Conservation (phyloP, 2,797 vertebrate species). For the Steatocranus sp. region DNA sequence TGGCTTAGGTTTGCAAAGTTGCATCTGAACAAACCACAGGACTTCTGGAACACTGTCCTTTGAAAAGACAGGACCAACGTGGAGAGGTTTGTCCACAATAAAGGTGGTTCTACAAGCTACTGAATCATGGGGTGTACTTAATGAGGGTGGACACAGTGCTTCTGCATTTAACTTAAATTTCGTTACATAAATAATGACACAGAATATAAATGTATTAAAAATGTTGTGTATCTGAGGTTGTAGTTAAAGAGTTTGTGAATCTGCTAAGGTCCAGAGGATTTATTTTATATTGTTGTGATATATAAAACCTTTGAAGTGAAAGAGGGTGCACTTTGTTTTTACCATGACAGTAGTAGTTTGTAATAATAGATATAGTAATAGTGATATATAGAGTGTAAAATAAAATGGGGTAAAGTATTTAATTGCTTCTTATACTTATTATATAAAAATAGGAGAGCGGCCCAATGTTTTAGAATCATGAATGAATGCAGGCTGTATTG, state of each 20-base stretch:
- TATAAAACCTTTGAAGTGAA: neutral
- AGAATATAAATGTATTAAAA: neutral
- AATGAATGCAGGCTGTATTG: rapidly evolving
- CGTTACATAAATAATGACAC: rapidly evolving
- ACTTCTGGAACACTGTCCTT: neutral
- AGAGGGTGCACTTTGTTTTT: neutral
- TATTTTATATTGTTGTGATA: neutral
- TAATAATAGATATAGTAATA: neutral
- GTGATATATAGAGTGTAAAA: neutral
- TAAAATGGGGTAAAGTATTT: neutral
- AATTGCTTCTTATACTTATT: neutral
- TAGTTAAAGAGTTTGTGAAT: neutral
- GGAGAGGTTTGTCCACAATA: neutral
- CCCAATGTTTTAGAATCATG: neutral
- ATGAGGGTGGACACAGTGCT: neutral
- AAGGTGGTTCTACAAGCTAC: neutral
- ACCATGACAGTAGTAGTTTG: neutral
- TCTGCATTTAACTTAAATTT: neutral
- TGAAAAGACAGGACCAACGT: neutral
- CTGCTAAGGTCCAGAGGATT: neutral
- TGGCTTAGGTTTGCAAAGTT: neutral
- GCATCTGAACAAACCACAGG: neutral
- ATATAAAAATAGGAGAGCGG: neutral
- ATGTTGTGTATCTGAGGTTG: neutral
- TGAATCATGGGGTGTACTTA: neutral